Evolutionary conservation across 2,113 vertebrate species (phyloP).

Genomic region (Zosterops japonicus): DNA sequence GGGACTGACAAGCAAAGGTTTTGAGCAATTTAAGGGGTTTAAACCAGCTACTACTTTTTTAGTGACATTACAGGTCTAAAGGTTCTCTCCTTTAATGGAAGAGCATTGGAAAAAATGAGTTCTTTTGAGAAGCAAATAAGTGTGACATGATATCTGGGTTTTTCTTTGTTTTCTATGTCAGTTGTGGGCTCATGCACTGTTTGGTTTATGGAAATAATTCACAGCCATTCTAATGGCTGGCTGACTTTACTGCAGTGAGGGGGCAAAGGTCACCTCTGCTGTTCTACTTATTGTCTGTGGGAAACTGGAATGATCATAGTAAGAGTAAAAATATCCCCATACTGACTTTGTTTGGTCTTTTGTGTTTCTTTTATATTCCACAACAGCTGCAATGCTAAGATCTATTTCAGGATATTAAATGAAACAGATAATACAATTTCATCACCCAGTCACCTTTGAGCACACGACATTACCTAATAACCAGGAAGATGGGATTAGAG

Average conservation of each 20-base stretch:
- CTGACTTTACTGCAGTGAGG: neutral
- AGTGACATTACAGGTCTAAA: neutral
- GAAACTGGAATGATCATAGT: neutral
- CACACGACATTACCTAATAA: constrained; percentile 65
- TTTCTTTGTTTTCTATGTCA: neutral
- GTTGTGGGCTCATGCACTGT: neutral
- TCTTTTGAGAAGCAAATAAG: neutral
- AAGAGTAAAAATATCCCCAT: constrained; percentile 20
- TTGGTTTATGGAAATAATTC: neutral
- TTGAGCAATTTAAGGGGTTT: neutral
- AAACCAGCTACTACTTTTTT: neutral
- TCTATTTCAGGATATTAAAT: constrained; percentile 68
- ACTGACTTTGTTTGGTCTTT: neutral
- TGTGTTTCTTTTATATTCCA: constrained; percentile 57
- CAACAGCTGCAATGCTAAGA: neutral
- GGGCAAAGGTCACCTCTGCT: neutral
- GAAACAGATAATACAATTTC: constrained; percentile 63
- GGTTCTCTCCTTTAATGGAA: neutral
- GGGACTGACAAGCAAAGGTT: neutral
- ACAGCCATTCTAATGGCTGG: neutral
- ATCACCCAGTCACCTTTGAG: constrained; percentile 35
- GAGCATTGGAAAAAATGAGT: neutral
- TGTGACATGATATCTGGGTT: neutral
- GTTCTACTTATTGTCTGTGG: neutral
- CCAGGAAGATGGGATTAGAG: constrained; percentile 48